Evolutionary conservation across 1,140 invertebrate genomes (phyloP), one percentile per base, ranked within the genome.

Genomic region (Tetramorium parvispinum): DNA sequence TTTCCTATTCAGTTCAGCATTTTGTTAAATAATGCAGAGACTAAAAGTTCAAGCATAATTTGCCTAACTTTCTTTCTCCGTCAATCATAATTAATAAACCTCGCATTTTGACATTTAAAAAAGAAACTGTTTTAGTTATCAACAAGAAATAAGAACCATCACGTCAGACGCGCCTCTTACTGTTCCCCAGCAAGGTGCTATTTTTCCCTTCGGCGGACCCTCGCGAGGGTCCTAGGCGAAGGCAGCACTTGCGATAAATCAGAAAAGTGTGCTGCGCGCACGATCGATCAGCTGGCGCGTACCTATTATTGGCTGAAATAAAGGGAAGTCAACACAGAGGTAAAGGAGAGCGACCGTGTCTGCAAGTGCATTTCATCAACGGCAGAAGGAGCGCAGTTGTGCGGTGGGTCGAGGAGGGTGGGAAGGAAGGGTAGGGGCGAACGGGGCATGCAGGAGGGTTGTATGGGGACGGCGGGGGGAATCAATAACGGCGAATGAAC

Each of bases 291-390:
- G 79, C 75, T 65, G 57, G 65, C 75, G 85, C 89, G 91, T 85
- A 86, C 91, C 88, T 89, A 92, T 93, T 92, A 93, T 91, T 92
- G 91, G 91, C 83, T 85, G 86, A 92, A 92, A 90, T 92, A 91
- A 92, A 91, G 91, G 89, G 82, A 89, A 93, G 89, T 91, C 89
- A 89, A 89, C 85, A 86, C 78, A 78, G 75, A 83, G 66, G 63
- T 86, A 88, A 88, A 78, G 59, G 77, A 86, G 87, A 90, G 86
- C 66, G 68, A 63, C 63, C 75, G 87, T 78, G 89, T 89, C 89
- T 89, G 91, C 85, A 87, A 91, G 88, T 94, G 92, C 91, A 93
- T 93, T 93, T 94, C 91, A 93, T 93, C 91, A 92, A 91, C 91
- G 91, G 85, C 59, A 75, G 85, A 79, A 90, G 88, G 85, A 85